A percentile compares a stretch with the other conserved stretches of the same genome.
Evolutionary conservation across 2,797 vertebrate genomes (phyloP).

Genomic region (Anguilla anguilla): DNA sequence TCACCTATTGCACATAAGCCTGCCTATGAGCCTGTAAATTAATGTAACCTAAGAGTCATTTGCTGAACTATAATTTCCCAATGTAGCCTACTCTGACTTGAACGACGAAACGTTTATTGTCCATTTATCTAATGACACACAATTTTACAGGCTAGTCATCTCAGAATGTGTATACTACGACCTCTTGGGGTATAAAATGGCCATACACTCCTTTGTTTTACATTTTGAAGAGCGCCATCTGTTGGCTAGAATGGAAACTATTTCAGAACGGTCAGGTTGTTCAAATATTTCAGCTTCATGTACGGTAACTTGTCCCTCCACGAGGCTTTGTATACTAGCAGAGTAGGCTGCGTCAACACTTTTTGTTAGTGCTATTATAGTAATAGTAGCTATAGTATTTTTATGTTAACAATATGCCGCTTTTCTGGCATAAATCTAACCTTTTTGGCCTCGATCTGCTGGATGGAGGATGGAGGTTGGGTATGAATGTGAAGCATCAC

Average conservation of each 20-base stretch:
- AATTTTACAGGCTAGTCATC: neutral
- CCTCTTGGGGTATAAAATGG: too few species aligned
- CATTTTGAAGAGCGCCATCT: constrained; percentile 7
- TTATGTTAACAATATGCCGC: neutral
- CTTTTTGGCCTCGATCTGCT: neutral
- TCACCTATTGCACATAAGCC: neutral
- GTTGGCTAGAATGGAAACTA: neutral
- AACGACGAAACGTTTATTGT: neutral
- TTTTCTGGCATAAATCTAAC: neutral
- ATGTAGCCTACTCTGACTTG: too few species aligned
- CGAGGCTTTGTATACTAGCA: neutral
- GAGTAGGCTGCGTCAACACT: neutral
- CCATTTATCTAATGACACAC: neutral
- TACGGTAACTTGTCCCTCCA: neutral
- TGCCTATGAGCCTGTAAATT: neutral
- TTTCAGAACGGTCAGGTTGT: neutral
- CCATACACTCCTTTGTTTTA: neutral
- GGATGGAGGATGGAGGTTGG: neutral
- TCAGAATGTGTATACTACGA: too few species aligned
- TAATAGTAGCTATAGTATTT: neutral
- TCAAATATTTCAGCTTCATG: neutral
- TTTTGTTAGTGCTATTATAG: neutral
- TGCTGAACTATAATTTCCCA: too few species aligned
- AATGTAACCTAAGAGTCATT: neutral
- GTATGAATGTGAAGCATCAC: neutral